Conservation (phyloP, 2,113 vertebrate species). For the Mellivora capensis region DNA sequence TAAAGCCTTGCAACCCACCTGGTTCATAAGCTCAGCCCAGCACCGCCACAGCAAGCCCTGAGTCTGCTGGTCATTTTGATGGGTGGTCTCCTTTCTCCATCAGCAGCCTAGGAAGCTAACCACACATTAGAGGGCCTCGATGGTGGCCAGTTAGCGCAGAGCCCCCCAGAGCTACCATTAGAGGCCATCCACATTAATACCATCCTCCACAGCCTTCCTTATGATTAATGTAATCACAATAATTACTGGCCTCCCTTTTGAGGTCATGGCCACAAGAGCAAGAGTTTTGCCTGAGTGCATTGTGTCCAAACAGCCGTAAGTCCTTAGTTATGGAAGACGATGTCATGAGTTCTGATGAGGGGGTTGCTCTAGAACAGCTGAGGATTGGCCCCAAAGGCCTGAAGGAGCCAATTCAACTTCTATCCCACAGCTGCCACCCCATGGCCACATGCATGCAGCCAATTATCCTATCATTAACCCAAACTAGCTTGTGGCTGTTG, state of each 20-base stretch:
- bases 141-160: not conserved
- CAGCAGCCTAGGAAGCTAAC: not conserved
- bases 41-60: not conserved
- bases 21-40: not conserved
- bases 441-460: fast-evolving
- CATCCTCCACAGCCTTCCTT: not conserved
- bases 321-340: not conserved
- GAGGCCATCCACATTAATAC: fast-evolving
- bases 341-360: not conserved
- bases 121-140: not conserved
- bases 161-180: not conserved
- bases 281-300: not conserved
- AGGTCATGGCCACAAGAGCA: not conserved
- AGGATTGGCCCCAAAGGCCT: not conserved
- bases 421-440: fast-evolving
- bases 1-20: not conserved
- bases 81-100: not conserved
- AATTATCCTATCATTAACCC: not conserved
- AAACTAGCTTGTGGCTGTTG: not conserved
- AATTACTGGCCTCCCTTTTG: not conserved
- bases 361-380: not conserved
- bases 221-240: not conserved
- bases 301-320: not conserved
- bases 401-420: not conserved
- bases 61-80: fast-evolving